phyloP scores from a whole-genome alignment of 2,113 vertebrate species.

The Morone chrysops region DNA sequence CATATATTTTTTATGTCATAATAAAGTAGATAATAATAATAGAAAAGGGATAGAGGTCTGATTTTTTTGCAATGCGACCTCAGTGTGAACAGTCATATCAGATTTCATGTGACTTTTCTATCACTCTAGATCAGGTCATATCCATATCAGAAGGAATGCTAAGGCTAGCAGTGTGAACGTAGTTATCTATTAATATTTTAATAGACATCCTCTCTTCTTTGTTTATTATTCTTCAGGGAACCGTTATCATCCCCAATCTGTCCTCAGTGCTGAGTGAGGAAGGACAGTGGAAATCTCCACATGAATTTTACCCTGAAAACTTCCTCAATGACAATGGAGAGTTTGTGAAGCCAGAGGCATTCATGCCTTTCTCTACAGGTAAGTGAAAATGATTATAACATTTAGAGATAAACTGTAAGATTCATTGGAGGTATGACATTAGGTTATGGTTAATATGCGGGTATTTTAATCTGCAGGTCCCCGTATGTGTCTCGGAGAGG shows the following conservation, averaged over 20 bases:
- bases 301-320: slow-evolving; percentile 75
- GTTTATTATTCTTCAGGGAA: slow-evolving; percentile 58
- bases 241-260: slow-evolving; percentile 71
- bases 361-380: slow-evolving; percentile 66
- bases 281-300: slow-evolving; percentile 74
- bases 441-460: not conserved
- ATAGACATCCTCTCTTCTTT: not conserved
- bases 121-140: too few species aligned
- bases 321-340: slow-evolving; percentile 75
- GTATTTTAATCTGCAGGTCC: slow-evolving; percentile 49
- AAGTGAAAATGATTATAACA: not conserved
- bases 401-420: not conserved
- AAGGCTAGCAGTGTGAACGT: too few species aligned
- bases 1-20: not conserved
- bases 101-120: too few species aligned
- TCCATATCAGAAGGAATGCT: too few species aligned
- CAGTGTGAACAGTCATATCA: too few species aligned
- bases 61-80: too few species aligned
- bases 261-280: slow-evolving; percentile 65
- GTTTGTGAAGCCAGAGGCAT: slow-evolving; percentile 75
- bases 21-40: too few species aligned
- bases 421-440: not conserved
- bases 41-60: too few species aligned
- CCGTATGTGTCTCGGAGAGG: slow-evolving; percentile 69
- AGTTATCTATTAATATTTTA: not conserved